Conservation (phyloP, 2,888 invertebrate genomes). For the Drosophila mimetica region DNA sequence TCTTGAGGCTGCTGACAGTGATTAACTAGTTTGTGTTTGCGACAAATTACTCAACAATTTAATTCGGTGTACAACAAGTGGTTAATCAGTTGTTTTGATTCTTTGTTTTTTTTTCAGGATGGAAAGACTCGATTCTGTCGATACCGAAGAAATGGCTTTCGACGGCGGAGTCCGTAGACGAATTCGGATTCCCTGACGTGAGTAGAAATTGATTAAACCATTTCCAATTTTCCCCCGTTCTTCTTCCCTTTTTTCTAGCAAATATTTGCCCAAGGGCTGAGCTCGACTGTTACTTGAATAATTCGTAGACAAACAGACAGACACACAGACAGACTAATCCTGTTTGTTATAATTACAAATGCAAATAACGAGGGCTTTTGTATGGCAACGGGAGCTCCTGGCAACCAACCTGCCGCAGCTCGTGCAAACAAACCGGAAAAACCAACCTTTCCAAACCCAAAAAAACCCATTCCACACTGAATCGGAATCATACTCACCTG, state of each 20-base stretch:
- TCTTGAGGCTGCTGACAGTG: slow-evolving; percentile 58
- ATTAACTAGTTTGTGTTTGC: slow-evolving; percentile 48
- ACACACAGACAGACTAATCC: slow-evolving; percentile 73
- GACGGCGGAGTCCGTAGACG: slow-evolving; percentile 84
- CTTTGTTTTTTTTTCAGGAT: slow-evolving; percentile 86
- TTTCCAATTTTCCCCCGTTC: slow-evolving; percentile 47
- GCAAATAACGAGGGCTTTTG: slow-evolving; percentile 81
- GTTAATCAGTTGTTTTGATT: slow-evolving; percentile 35
- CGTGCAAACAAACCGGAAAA: slow-evolving; percentile 52
- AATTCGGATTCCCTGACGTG: slow-evolving; percentile 85
- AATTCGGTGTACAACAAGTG: slow-evolving; percentile 35
- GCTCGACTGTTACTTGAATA: slow-evolving; percentile 67
- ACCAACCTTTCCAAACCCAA: slow-evolving; percentile 15
- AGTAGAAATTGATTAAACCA: slow-evolving; percentile 78
- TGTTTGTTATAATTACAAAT: slow-evolving; percentile 84
- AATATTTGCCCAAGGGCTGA: slow-evolving; percentile 62
- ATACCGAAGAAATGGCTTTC: slow-evolving; percentile 90
- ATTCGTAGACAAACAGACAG: slow-evolving; percentile 63
- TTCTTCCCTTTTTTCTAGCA: slow-evolving; percentile 15
- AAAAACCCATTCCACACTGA: background rate
- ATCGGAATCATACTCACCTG: slow-evolving; percentile 55
- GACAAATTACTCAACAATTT: slow-evolving; percentile 54
- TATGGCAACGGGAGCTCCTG: slow-evolving; percentile 53
- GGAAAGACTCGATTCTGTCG: slow-evolving; percentile 89
- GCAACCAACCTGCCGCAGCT: slow-evolving; percentile 32